phyloP scores from a whole-genome alignment of 92 coral and sea anemone genomes.

The Phymanthus crucifer region DNA sequence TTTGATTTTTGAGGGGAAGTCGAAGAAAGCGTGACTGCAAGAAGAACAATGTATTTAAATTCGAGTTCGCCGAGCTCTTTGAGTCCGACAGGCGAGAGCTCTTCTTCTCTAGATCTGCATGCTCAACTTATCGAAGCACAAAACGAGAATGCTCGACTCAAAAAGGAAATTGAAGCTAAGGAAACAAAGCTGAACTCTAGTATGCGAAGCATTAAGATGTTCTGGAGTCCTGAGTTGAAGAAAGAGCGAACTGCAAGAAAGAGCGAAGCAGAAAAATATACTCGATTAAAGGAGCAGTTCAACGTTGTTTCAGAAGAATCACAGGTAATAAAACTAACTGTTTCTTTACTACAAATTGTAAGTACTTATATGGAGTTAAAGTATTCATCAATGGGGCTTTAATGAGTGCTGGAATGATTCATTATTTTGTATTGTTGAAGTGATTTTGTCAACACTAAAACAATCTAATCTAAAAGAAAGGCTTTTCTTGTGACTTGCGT shows the following conservation, averaged over 20 bases:
- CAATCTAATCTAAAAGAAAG: not conserved
- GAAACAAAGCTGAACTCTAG: slow-evolving; percentile 94
- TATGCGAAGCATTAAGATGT: slow-evolving; percentile 96
- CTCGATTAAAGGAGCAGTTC: slow-evolving; percentile 81
- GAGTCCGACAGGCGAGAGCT: slow-evolving; percentile 14
- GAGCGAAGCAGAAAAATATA: slow-evolving; percentile 77
- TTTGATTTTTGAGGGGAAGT: not conserved
- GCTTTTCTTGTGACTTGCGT: not conserved
- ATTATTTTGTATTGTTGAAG: slow-evolving; percentile 31
- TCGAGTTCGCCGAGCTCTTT: slow-evolving; percentile 20
- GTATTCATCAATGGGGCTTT: slow-evolving; percentile 10
- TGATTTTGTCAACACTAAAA: slow-evolving; percentile 31
- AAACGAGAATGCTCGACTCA: slow-evolving; percentile 84
- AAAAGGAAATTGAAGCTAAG: slow-evolving; percentile 91
- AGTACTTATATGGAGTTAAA: not conserved
- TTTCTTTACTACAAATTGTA: not conserved
- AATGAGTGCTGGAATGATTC: slow-evolving; percentile 21
- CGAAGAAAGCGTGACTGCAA: not conserved
- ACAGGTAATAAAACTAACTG: slow-evolving; percentile 67
- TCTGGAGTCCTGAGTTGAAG: slow-evolving; percentile 99
- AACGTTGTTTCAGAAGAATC: slow-evolving; percentile 82
- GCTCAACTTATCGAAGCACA: slow-evolving; percentile 70
- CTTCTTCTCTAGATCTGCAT: slow-evolving; percentile 46
- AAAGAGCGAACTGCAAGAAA: slow-evolving; percentile 96
- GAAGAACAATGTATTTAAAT: slow-evolving; percentile 25